Conservation (phyloP, 2,888 invertebrate genomes). For the Acanthosoma haemorrhoidale region DNA sequence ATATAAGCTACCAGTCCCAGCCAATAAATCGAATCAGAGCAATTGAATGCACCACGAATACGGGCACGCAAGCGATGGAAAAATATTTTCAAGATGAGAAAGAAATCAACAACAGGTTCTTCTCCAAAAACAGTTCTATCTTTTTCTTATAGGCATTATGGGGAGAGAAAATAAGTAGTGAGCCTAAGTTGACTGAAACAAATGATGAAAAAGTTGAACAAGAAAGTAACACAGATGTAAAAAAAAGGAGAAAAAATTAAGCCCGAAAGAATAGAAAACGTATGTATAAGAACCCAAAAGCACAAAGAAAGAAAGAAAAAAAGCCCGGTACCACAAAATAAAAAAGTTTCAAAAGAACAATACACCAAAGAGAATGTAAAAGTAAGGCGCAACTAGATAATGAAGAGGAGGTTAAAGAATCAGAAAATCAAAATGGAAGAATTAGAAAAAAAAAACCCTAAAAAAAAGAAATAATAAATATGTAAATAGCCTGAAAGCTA, state of each 20-base stretch:
- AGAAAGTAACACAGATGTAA: background rate
- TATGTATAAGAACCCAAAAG: background rate
- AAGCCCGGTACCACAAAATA: too few species aligned
- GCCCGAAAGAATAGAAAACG: too few species aligned
- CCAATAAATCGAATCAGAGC: too few species aligned
- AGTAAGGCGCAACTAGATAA: background rate
- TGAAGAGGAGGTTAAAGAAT: background rate
- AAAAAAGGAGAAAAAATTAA: too few species aligned
- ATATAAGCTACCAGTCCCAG: too few species aligned
- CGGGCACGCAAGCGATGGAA: too few species aligned
- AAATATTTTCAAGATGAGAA: background rate
- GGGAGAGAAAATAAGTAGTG: background rate
- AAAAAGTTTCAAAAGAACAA: background rate
- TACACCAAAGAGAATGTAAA: background rate
- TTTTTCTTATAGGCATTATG: background rate
- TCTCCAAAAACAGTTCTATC: background rate
- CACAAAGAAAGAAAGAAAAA: constrained; percentile 35
- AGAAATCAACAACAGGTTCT: constrained; percentile 31
- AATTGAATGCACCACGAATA: too few species aligned
- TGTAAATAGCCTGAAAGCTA: background rate
- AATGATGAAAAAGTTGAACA: background rate
- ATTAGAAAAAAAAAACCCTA: background rate
- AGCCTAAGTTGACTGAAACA: background rate
- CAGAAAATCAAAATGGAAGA: background rate
- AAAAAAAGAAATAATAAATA: background rate